A percentile compares a stretch with the other conserved stretches of the same genome.
phyloP scores from a whole-genome alignment of 2,888 invertebrate genomes.

The Ethmia dodecea region DNA sequence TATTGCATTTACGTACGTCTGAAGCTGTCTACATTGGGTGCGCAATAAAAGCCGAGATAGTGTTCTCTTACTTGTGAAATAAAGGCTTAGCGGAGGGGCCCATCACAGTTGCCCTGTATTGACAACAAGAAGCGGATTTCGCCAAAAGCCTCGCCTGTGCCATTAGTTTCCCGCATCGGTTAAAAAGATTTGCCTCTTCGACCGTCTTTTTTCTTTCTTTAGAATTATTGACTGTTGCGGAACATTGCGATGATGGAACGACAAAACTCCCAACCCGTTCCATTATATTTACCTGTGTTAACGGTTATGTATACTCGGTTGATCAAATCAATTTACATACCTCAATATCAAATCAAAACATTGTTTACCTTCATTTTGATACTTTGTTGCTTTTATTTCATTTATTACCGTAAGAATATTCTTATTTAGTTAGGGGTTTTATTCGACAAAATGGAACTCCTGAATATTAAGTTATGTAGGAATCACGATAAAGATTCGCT shows the following conservation, averaged over 20 bases:
- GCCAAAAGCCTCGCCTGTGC: slow-evolving; percentile 73
- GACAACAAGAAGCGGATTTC: slow-evolving; percentile 77
- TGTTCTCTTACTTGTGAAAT: slow-evolving; percentile 65
- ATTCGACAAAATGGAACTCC: not conserved
- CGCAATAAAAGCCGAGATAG: slow-evolving; percentile 68
- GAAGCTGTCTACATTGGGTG: slow-evolving; percentile 43
- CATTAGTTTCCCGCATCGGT: slow-evolving; percentile 76
- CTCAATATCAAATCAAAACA: slow-evolving; percentile 10
- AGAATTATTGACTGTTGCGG: slow-evolving; percentile 63
- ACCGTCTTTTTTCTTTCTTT: slow-evolving; percentile 63
- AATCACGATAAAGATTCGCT: not conserved
- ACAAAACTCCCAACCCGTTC: slow-evolving; percentile 28
- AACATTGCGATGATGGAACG: slow-evolving; percentile 54
- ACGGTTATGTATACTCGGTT: too few species aligned
- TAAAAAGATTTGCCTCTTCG: slow-evolving; percentile 73
- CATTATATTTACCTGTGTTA: slow-evolving; percentile 22
- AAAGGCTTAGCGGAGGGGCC: slow-evolving; percentile 72
- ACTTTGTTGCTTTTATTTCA: slow-evolving; percentile 6
- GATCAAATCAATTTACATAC: too few species aligned
- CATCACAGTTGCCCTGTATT: slow-evolving; percentile 73
- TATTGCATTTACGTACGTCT: slow-evolving; percentile 49
- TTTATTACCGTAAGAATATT: slow-evolving; percentile 3
- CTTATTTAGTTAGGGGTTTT: not conserved
- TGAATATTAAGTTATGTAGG: slow-evolving; percentile 10
- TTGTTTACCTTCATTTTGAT: slow-evolving; percentile 7